Base-by-base conservation (phyloP, 2,113 vertebrate genomes). In the Gobio gobio region DNA sequence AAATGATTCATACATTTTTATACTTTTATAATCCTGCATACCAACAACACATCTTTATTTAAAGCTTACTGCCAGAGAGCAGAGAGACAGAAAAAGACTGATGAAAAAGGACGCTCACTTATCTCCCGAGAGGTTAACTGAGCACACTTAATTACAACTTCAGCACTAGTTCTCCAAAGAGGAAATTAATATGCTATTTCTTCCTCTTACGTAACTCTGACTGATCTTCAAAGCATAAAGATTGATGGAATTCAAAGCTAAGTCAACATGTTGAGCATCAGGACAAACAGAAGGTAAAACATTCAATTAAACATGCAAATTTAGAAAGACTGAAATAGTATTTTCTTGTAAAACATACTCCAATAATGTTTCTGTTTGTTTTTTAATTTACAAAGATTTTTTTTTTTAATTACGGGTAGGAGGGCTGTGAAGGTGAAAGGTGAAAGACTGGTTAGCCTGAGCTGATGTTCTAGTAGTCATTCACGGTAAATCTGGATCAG, bases 111-210 rank as follows among this genome's bases (percentile, higher is more conserved):
- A 81, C 29, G 24, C 22, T 87, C n/a, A 66, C 49, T 78, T 63
- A 59, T 83, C 83, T 81, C 85, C 83, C 74, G 29, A 73, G 83
- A 85, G 83, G 85, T 75, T 85, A 82, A 51, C 75, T 76, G 79
- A 83, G 68, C 73, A 83, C 76, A 87, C 85, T 85, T 91, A 90
- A 91, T 92, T 90, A 92, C 87, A 89, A 83, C 80, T 87, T 89
- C 85, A 87, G 85, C 85, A 75, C 59, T 66, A 82, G 78, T 81
- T 89, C 88, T 83, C 54, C 12, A 47, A 29, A 70, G 36, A 68
- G 86, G 78, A 81, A 91, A 84, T 86, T 88, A 88, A 87, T 88
- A 85, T 72, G 78, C 80, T 82, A 51, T 81, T 74, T 77, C 83
- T 61, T 83, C 63, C 68, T 68, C 78, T 92, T 90, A 91, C 40